Conservation (phyloP, 2,888 invertebrate genomes). For the Ceriagrion tenellum region DNA sequence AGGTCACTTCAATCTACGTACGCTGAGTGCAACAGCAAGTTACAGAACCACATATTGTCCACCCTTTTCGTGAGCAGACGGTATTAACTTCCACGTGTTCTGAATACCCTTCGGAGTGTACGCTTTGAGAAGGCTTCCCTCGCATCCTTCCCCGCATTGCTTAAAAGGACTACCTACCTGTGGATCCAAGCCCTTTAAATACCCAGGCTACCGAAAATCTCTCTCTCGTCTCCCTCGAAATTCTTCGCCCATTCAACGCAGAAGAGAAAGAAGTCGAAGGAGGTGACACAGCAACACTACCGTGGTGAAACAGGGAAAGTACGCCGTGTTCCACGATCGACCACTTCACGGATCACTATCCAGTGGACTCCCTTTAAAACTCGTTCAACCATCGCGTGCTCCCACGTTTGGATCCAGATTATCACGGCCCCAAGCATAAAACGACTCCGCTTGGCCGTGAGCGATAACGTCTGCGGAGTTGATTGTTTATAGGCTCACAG, state of each 20-base stretch:
- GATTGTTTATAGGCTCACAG: constrained; percentile 5
- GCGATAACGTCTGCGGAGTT: not conserved
- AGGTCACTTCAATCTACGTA: not conserved
- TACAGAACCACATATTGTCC: not conserved
- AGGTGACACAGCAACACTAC: not conserved
- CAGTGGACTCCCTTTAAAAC: constrained; percentile 5
- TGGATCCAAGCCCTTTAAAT: constrained; percentile 63
- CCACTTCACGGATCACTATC: not conserved
- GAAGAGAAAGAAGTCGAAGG: not conserved
- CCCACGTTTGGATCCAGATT: not conserved
- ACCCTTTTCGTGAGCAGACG: not conserved
- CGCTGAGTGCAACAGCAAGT: not conserved
- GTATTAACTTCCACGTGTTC: not conserved
- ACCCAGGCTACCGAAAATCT: constrained; percentile 48
- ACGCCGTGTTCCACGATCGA: not conserved
- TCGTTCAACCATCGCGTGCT: not conserved
- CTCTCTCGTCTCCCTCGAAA: not conserved
- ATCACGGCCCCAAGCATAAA: not conserved
- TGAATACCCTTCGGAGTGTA: not conserved
- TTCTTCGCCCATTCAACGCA: not conserved
- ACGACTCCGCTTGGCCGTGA: constrained; percentile 6
- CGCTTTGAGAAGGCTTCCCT: not conserved
- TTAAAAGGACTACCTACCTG: constrained; percentile 62
- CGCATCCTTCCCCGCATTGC: not conserved
- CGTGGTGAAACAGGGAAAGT: not conserved